phyloP scores from a whole-genome alignment of 2,113 vertebrate genomes.

The Gymnogyps californianus region DNA sequence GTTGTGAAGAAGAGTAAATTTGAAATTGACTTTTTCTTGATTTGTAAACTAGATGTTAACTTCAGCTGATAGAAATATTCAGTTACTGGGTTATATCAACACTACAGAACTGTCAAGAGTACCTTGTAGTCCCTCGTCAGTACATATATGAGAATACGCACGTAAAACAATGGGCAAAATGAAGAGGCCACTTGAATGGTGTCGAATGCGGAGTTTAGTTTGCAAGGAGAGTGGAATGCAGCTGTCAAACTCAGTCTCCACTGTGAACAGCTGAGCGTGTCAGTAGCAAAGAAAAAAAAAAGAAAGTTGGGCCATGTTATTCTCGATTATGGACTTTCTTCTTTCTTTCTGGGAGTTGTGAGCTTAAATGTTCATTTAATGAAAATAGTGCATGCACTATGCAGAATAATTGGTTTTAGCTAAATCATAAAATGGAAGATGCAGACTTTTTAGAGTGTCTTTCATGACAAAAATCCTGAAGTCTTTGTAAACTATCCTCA shows the following conservation, averaged over 20 bases:
- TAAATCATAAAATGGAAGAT: neutral
- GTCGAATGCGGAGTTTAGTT: neutral
- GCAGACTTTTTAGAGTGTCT: neutral
- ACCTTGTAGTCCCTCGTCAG: neutral
- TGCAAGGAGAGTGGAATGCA: conserved; percentile 39
- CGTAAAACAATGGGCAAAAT: neutral
- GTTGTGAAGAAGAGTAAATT: neutral
- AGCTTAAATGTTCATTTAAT: neutral
- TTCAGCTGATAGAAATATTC: neutral
- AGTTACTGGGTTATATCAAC: neutral
- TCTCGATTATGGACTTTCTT: neutral
- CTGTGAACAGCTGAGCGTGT: conserved; percentile 49
- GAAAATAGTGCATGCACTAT: neutral
- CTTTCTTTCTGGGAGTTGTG: neutral
- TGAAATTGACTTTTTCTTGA: neutral
- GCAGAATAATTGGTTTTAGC: neutral
- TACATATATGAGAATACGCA: neutral
- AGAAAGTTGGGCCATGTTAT: neutral
- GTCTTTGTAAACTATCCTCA: neutral
- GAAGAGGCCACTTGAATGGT: conserved; percentile 22
- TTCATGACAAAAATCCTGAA: neutral
- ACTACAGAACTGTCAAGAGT: neutral
- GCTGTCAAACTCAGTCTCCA: conserved; percentile 43
- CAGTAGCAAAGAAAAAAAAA: neutral
- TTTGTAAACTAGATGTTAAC: neutral